Conservation (phyloP, 1,140 invertebrate species). For the Formica exsecta region DNA sequence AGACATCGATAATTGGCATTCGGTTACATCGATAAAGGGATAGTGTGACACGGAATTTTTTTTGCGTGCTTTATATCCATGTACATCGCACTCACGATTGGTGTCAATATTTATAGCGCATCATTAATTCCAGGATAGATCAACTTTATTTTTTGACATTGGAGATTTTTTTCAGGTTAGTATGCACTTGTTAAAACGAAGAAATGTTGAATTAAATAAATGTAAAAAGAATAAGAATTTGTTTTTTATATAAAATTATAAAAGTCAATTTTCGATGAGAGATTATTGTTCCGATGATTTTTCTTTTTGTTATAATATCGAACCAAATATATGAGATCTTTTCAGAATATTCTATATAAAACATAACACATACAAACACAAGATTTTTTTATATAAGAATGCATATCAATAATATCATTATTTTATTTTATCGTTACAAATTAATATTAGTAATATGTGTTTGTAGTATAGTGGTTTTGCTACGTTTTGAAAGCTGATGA, state of each 20-base stretch:
- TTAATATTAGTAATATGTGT: too few relatives aligned
- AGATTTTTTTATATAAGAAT: not conserved
- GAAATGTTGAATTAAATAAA: not conserved
- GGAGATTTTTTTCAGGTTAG: constrained; percentile 9
- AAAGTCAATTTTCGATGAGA: not conserved
- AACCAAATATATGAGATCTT: not conserved
- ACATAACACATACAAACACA: not conserved
- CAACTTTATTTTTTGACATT: constrained; percentile 53
- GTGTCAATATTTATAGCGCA: constrained; percentile 84
- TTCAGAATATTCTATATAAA: not conserved
- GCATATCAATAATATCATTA: not conserved
- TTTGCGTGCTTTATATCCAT: constrained; percentile 73
- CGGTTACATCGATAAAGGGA: constrained; percentile 83
- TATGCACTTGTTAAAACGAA: not conserved
- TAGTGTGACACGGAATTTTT: constrained; percentile 74
- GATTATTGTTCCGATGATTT: not conserved
- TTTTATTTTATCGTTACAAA: not conserved
- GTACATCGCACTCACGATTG: constrained; percentile 76
- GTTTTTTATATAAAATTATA: not conserved
- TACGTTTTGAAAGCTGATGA: not conserved
- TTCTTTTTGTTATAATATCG: not conserved
- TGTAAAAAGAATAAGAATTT: not conserved
- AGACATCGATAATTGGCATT: constrained; percentile 84
- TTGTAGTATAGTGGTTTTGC: too few relatives aligned
- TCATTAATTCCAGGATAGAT: constrained; percentile 76